phyloP scores from a whole-genome alignment of 2,797 vertebrate genomes.

The Florisuga fusca region DNA sequence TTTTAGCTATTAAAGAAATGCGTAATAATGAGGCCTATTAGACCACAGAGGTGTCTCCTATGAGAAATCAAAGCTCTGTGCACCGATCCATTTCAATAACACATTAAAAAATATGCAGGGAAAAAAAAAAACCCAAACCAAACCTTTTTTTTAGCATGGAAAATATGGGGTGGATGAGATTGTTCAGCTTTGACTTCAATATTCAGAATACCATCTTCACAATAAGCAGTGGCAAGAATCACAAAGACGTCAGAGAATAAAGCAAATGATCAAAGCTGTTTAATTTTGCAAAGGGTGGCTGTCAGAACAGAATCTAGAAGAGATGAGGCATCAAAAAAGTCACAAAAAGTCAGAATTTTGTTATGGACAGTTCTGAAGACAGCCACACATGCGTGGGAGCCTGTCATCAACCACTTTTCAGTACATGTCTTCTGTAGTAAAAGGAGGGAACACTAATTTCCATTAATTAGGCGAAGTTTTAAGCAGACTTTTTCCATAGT shows the following conservation, averaged over 20 bases:
- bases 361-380: slow-evolving; percentile 18
- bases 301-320: neutral
- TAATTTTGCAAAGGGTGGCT: neutral
- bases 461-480: slow-evolving; percentile 1
- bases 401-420: neutral
- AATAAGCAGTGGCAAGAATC: neutral
- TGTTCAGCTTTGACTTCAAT: neutral
- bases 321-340: neutral
- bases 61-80: neutral
- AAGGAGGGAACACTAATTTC: neutral
- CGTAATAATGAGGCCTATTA: neutral
- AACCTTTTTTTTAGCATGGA: neutral
- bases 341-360: neutral
- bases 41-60: neutral
- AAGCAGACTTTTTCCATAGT: neutral
- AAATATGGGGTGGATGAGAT: neutral
- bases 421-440: neutral
- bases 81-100: neutral
- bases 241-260: neutral
- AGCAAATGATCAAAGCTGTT: neutral
- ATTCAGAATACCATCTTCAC: neutral
- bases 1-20: neutral
- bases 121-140: neutral
- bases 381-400: neutral
- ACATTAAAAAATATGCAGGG: neutral